Percentiles rank a stretch among this genome's conserved stretches.
These are phyloP conservation scores for Sphinx pinastri DNA, from an alignment of 2,888 invertebrate species.

Conservation along the genomic window DNA sequence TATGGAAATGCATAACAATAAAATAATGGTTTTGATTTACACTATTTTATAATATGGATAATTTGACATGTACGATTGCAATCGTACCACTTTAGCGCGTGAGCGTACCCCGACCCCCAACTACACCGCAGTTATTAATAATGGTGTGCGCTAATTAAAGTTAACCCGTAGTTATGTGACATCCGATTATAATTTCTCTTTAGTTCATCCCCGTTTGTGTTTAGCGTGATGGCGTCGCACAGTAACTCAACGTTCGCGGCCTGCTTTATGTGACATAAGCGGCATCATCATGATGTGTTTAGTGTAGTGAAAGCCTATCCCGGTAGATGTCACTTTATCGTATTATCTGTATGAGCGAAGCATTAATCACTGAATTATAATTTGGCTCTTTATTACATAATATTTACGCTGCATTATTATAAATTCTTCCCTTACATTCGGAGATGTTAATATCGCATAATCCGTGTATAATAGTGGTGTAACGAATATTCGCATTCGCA, in stretches of 20 bases:
- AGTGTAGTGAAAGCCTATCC: constrained; percentile 4
- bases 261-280: constrained; percentile 45
- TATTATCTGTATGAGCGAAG: not conserved
- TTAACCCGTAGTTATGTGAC: constrained; percentile 66
- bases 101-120: not conserved
- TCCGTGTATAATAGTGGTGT: too few species aligned
- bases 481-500: too few species aligned
- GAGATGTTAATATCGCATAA: too few species aligned
- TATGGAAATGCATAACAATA: too few species aligned
- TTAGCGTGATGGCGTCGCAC: constrained; percentile 39
- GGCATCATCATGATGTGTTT: constrained; percentile 16
- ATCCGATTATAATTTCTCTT: constrained; percentile 70
- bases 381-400: too few species aligned
- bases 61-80: too few species aligned
- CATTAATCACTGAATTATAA: too few species aligned
- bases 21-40: too few species aligned
- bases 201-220: constrained; percentile 48
- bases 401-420: too few species aligned
- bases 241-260: constrained; percentile 40
- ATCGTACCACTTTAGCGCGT: not conserved
- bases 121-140: constrained; percentile 53
- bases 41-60: too few species aligned
- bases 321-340: not conserved
- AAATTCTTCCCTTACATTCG: too few species aligned
- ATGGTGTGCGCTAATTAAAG: constrained; percentile 60